Conservation (phyloP, 2,113 vertebrate species). For the Gymnarchus niloticus region DNA sequence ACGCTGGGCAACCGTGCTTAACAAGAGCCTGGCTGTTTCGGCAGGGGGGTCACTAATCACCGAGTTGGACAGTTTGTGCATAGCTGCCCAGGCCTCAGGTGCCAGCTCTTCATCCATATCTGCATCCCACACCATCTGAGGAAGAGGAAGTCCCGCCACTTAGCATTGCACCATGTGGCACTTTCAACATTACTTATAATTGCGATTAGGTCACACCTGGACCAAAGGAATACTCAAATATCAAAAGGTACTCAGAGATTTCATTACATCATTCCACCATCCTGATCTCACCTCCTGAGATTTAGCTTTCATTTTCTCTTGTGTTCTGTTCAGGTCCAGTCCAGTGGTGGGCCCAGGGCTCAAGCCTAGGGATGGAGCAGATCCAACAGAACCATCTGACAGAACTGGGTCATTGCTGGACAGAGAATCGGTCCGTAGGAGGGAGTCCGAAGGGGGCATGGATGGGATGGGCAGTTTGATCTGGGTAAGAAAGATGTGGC, state of each 20-base stretch:
- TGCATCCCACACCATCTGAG: conserved; percentile 59
- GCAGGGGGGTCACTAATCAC: conserved; percentile 45
- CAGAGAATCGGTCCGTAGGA: conserved; percentile 59
- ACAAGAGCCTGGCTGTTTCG: neutral
- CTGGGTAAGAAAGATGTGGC: conserved; percentile 34
- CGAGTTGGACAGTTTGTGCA: conserved; percentile 58
- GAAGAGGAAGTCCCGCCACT: neutral
- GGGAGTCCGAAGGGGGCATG: conserved; percentile 52
- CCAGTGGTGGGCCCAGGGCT: conserved; percentile 54
- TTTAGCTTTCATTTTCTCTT: conserved; percentile 73
- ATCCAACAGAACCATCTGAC: conserved; percentile 60
- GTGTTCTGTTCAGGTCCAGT: conserved; percentile 65
- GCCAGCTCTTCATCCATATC: conserved; percentile 54
- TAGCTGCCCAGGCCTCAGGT: conserved; percentile 55
- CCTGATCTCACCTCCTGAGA: conserved; percentile 62
- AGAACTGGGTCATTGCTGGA: conserved; percentile 58
- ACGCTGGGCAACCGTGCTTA: too few species aligned
- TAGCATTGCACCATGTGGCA: too few species aligned
- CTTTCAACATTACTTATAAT: neutral
- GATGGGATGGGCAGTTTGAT: conserved; percentile 54
- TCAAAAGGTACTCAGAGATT: neutral
- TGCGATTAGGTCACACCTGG: neutral
- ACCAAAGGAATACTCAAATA: too few species aligned
- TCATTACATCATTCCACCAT: neutral
- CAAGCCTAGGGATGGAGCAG: conserved; percentile 61